These are phyloP conservation scores for Smittia sp. DNA, from an alignment of 2,888 invertebrate species.

Conservation along the genomic window DNA sequence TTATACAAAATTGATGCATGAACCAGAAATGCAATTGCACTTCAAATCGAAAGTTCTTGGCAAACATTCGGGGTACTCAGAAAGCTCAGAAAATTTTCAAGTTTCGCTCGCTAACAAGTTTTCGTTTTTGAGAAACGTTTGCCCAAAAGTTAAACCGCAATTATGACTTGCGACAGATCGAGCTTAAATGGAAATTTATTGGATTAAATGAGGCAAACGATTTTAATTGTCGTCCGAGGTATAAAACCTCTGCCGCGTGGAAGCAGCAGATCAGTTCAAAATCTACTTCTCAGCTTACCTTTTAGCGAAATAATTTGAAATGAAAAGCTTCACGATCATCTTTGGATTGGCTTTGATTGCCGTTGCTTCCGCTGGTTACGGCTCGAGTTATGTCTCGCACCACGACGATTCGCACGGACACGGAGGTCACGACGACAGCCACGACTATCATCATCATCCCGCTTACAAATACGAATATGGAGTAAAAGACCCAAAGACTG, in stretches of 20 bases:
- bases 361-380: slow-evolving; percentile 17
- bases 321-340: slow-evolving; percentile 34
- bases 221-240: slow-evolving; percentile 8
- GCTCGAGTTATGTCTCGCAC: slow-evolving; percentile 30
- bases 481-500: slow-evolving; percentile 23
- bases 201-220: neutral
- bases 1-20: neutral
- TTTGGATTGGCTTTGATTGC: slow-evolving; percentile 22
- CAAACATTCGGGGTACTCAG: no score
- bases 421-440: slow-evolving; percentile 13
- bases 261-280: neutral
- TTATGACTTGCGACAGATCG: neutral
- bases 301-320: neutral
- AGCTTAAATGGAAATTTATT: neutral
- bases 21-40: neutral
- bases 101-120: neutral
- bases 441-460: slow-evolving; percentile 14
- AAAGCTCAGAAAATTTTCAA: neutral
- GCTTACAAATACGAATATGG: slow-evolving; percentile 26
- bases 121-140: neutral
- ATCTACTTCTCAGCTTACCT: neutral
- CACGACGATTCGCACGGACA: neutral
- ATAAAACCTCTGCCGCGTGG: slow-evolving; percentile 7
- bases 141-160: neutral
- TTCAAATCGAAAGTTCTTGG: neutral